Evolutionary conservation across 1,140 invertebrate species (phyloP).

Genomic region (Macrobrachium rosenbergii): DNA sequence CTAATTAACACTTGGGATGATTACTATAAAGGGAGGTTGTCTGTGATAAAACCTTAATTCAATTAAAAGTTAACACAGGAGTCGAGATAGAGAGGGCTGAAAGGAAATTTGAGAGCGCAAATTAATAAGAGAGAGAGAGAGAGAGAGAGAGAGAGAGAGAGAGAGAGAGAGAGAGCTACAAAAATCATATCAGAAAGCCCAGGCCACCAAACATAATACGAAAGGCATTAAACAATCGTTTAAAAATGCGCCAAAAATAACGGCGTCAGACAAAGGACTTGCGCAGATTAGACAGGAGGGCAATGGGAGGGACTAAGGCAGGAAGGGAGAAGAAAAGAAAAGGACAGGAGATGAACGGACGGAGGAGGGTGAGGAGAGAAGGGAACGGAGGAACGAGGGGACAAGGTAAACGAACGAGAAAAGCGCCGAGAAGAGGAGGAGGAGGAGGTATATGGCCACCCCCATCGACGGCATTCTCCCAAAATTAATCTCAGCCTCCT

Average conservation of each 20-base stretch:
- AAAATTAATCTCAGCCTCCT: background rate
- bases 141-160: conserved; percentile 21
- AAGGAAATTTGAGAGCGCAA: background rate
- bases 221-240: too few species aligned
- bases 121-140: conserved; percentile 13
- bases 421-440: background rate
- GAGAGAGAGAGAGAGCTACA: background rate
- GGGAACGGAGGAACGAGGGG: background rate
- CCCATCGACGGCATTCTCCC: background rate
- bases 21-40: background rate
- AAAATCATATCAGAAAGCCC: background rate
- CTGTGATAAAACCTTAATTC: background rate
- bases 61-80: too few species aligned
- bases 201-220: background rate
- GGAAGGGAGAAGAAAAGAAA: background rate
- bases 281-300: too few species aligned
- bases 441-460: background rate
- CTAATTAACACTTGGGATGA: background rate
- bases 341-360: background rate
- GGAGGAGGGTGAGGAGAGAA: background rate
- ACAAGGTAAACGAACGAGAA: too few species aligned
- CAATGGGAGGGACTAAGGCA: background rate
- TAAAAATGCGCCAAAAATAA: too few species aligned
- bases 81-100: background rate
- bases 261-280: too few species aligned